Base-by-base conservation (phyloP, 2,888 invertebrate species). In the Oscheius myriophilus region DNA sequence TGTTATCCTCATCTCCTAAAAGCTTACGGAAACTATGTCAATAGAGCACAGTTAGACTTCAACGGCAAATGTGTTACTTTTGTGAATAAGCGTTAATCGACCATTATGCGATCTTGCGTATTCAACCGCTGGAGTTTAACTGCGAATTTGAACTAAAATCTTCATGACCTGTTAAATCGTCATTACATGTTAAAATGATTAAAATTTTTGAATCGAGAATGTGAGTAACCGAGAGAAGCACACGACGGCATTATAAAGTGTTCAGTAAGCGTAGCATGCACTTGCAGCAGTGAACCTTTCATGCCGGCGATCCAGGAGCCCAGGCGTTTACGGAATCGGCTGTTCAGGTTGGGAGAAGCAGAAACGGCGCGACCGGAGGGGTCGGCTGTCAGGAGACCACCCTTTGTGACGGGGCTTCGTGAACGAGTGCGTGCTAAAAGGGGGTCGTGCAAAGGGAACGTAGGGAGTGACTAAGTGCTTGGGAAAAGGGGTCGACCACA, bases 231-330 rank as follows among this genome's bases (percentile, higher is more conserved):
- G 61, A 61, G 61, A 33, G 26, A 61, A 49, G 61, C 61, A 61
- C 12, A 43, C 61, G 39, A 61, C 61, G 25, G 33, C 33, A 61
- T 46, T 61, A 61, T 49, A 21, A 46, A 46, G 39, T n/a, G 46
- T 23, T 23, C 43, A 33, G 33, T 33, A 33, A 33, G 33, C 43
- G 23, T 7, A 42, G 43, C 42, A 58, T n/a, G 26, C 33, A 33
- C 33, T 3, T 33, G 33, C 33, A 9, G 33, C 33, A 21, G 52
- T 23, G 63, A 75, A 69, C 73, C 73, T 77, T 75, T 73, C 76
- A 77, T 76, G 73, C 81, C 79, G 45, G 81, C 73, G 42, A 82
- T 76, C 82, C 82, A 82, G 39, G 82, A 81, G 42, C 78, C 75
- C 25, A 82, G 71, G 11, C 82, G 72, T 55, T 79, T 74, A 14